Base-by-base conservation (phyloP, 2,888 invertebrate species). In the Pantelozetes paolii region DNA sequence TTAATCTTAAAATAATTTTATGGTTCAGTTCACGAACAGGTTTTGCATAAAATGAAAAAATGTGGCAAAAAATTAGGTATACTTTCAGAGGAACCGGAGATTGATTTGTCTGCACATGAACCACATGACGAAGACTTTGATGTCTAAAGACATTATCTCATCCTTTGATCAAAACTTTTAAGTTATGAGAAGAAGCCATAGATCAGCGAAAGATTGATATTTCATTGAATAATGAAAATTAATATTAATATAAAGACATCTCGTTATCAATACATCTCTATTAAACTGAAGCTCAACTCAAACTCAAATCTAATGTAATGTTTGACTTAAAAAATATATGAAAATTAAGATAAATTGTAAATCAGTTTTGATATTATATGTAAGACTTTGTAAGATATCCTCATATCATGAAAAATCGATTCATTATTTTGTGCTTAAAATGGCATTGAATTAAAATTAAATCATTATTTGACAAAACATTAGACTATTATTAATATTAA, bases 31-130 rank as follows among this genome's bases (percentile, higher is more conserved):
- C 87, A 93, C 88, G 93, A 94, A 82, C 92, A 94, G 86, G 93
- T 94, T 40, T 89, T 93, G 62, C 90, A 92, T 81, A 93, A 92
- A 84, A 88, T 91, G 80, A 87, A 90, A 48, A 86, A 87, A 0
- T 84, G 89, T 76, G 89, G 85, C 77, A 82, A 82, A 80, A 78
- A 78, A 20, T 75, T 80, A 69, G 82, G 81, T n/a, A 71, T 78
- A 18, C n/a, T 77, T 18, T 64, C 64, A 8, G 64, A 64, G 20
- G 36, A 64, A 32, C 40, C 9, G 36, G 36, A 64, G 6, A 18
- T 64, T 64, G 20, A 64, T 36, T 1, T 36, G 13, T 40, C 64
- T 9, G 13, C 36, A 20, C 36, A 64, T 30, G 36, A 64, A 36
- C 36, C 20, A 2, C 32, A 64, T 36, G 64, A 64, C 64, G 64